These are phyloP conservation scores for Cephonodes hylas DNA, from an alignment of 2,888 invertebrate species.

Conservation along the genomic window DNA sequence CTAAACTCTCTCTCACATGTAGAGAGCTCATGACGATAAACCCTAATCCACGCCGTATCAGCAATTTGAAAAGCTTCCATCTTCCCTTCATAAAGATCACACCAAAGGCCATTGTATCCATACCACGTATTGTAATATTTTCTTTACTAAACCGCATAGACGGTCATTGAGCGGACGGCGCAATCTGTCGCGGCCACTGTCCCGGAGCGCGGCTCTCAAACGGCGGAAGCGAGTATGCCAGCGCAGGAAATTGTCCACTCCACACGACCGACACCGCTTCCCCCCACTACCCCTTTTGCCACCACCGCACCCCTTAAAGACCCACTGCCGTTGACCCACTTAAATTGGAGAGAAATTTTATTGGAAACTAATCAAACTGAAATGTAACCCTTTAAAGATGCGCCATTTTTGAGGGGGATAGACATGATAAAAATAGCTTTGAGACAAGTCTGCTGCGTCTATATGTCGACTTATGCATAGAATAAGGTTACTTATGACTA, in stretches of 20 bases:
- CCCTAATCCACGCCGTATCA: too few species aligned
- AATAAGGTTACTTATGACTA: too few species aligned
- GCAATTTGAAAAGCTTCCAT: too few species aligned
- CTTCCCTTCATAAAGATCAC: not conserved
- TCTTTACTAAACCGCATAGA: not conserved
- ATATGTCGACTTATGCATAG: too few species aligned
- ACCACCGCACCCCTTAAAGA: not conserved
- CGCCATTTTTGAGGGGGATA: not conserved
- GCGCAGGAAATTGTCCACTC: conserved; percentile 8
- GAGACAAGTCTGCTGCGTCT: not conserved
- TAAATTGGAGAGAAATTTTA: not conserved
- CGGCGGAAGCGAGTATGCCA: conserved; percentile 1
- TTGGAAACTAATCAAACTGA: not conserved
- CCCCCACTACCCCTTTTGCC: not conserved
- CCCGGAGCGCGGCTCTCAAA: not conserved
- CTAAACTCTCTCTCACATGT: too few species aligned
- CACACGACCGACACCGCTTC: conserved; percentile 1
- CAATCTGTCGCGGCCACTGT: conserved; percentile 6
- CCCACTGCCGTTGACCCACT: not conserved
- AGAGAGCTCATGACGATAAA: too few species aligned
- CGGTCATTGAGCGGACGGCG: not conserved
- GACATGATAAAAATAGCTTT: not conserved
- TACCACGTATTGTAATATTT: conserved; percentile 1
- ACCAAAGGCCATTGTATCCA: not conserved
- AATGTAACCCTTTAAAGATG: not conserved